Base-by-base conservation (phyloP, 2,888 invertebrate genomes). In the Aphrophora alni region DNA sequence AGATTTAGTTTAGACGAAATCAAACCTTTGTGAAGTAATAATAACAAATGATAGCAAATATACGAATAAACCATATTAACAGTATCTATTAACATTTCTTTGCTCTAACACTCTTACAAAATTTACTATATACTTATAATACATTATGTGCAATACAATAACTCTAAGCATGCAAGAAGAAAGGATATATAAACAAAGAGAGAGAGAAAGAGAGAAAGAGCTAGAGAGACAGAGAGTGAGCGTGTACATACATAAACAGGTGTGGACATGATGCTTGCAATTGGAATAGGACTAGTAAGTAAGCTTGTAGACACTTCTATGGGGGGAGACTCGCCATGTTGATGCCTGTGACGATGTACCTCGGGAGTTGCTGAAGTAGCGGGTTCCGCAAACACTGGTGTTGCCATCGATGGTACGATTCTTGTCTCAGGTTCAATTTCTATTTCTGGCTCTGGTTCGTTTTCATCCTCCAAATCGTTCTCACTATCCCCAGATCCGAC, bases 321-420 rank as follows among this genome's bases (percentile, higher is more conserved):
- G 82, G 27, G 83, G 81, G 44, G 83, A 82, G 74, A 26, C 85
- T 89, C 88, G n/a, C 89, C 89, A 85, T 89, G 89, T 84, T 89
- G 89, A 84, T 90, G 90, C 75, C 90, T 86, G 84, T 90, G 89
- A 10, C 88, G 89, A 86, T 89, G 89, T 77, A 84, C 85, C 73
- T 59, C 80, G 77, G 77, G 80, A 51, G 83, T 80, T 21, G 83
- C 82, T 25, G 85, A 82, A 24, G 76, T 75, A 14, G 73, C 25
- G 0, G 82, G 83, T 24, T 82, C 83, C 14, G 82, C 74, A 59
- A 84, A 82, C 26, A 81, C 82, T 17, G 84, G 84, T 25, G 83
- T 82, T n/a, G 83, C 82, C n/a, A 69, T 59, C 26, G 78, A 75
- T 12, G 81, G 81, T 12, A 78, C 26, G 8, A 78, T 71, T 73